Base-by-base conservation (phyloP, 2,888 invertebrate species). In the Synanthedon vespiformis region DNA sequence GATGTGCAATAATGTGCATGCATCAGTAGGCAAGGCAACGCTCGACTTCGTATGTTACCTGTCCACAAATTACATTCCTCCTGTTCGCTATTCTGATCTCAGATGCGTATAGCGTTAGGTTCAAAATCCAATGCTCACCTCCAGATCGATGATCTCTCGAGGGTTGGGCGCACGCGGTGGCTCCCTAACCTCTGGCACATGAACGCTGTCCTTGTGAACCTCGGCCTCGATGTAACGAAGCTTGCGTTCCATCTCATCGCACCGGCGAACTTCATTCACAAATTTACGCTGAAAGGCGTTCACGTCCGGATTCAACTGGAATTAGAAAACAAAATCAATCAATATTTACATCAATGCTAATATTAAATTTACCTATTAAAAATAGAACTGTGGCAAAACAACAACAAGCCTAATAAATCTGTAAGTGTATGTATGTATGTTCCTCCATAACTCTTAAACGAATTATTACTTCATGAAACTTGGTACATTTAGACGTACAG, bases 281-380 rank as follows among this genome's bases (percentile, higher is more conserved):
- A 95, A 97, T 77, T 95, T 96, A 59, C 95, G 91, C 89, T 96
- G 96, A 80, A 96, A 96, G 40, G 94, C 93, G 80, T 95, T 96
- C 41, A 95, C 93, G 62, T 94, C 92, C 51, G 91, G 90, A 74
- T 96, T 96, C 62, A 96, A 79, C 96, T 96, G 87, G 13, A 76
- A 82, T 18, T 63, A 51, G 16, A 54, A 51, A 34, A 40, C 14
- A 18, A n/a, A 44, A 5, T 40, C n/a, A 47, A 13, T 44, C 27
- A 34, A 34, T n/a, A n/a, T n/a, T n/a, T n/a, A n/a, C 16, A 16
- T 16, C 16, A 16, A 16, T 27, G 6, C 27, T 16, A 16, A 16
- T 16, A 16, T n/a, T n/a, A n/a, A n/a, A n/a, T n/a, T n/a, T n/a
- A n/a, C n/a, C n/a, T n/a, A n/a, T n/a, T n/a, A n/a, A n/a, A n/a